Percentiles rank a stretch among this genome's conserved stretches.
These are phyloP conservation scores for Drosophila kikkawai DNA, from an alignment of 1,140 invertebrate genomes.

Conservation along the genomic window DNA sequence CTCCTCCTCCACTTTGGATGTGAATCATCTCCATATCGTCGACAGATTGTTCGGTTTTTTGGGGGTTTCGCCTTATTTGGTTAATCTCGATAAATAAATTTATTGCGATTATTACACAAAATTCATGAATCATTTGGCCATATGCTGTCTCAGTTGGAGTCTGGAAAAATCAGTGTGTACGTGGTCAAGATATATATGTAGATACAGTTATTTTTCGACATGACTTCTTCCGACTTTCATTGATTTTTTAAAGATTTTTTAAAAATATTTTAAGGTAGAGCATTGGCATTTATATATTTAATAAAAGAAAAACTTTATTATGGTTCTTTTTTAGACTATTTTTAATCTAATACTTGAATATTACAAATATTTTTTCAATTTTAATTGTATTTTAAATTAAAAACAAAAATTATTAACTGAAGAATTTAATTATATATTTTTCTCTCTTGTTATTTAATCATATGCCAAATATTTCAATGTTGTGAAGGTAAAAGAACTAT, in stretches of 20 bases:
- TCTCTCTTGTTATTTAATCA: no score
- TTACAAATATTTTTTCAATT: no score
- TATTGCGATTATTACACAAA: constrained; percentile 49
- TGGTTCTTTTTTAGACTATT: no score
- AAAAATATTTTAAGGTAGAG: no score
- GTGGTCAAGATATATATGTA: not conserved
- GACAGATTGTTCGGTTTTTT: not conserved
- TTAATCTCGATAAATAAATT: constrained; percentile 32
- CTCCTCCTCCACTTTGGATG: constrained; percentile 22
- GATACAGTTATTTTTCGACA: not conserved
- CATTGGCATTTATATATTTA: no score
- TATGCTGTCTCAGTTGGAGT: constrained; percentile 6
- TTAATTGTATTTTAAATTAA: no score
- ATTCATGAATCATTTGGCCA: constrained; percentile 26
- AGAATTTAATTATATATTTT: no score
- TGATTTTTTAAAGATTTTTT: not conserved
- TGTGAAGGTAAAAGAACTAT: no score
- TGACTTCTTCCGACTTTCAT: not conserved
- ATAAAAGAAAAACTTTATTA: no score
- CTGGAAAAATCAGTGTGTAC: not conserved
- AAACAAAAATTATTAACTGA: no score
- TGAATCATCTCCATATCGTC: constrained; percentile 45
- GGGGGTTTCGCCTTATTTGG: constrained; percentile 55
- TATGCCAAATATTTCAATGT: no score
- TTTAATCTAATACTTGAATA: no score